These are phyloP conservation scores for Drosophila gaucha DNA, from an alignment of 2,888 invertebrate species.

Conservation along the genomic window DNA sequence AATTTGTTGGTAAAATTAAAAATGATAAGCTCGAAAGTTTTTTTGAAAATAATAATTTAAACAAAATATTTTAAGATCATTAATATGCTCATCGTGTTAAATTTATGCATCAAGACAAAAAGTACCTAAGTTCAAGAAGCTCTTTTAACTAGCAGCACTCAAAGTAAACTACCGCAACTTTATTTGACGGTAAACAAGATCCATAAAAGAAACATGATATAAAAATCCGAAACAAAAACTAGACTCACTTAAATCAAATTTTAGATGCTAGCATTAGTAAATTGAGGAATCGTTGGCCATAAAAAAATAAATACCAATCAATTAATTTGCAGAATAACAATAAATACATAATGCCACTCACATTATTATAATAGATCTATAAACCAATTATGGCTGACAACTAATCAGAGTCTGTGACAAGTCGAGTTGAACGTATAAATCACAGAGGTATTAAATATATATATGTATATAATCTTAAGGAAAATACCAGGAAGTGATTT, in stretches of 20 bases:
- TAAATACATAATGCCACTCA: slow-evolving; percentile 11
- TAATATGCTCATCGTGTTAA: not conserved
- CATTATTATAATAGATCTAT: slow-evolving; percentile 32
- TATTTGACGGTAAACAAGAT: not conserved
- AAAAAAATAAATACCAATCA: slow-evolving; percentile 11
- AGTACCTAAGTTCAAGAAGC: too few species aligned
- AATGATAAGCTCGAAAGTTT: not conserved
- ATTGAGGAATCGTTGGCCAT: slow-evolving; percentile 7
- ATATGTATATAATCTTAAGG: slow-evolving; percentile 19
- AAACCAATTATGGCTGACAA: slow-evolving; percentile 30
- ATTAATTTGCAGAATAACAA: slow-evolving; percentile 30
- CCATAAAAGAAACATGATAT: not conserved
- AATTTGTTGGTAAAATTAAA: too few species aligned
- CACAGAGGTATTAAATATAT: slow-evolving; percentile 42
- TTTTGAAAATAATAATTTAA: not conserved
- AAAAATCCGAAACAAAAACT: slow-evolving; percentile 4
- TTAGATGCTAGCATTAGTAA: slow-evolving; percentile 4
- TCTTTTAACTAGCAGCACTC: too few species aligned
- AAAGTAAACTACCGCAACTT: not conserved
- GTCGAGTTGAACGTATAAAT: slow-evolving; percentile 44
- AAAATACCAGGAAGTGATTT: slow-evolving; percentile 58
- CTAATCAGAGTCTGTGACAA: slow-evolving; percentile 31
- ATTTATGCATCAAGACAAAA: too few species aligned
- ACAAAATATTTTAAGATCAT: not conserved
- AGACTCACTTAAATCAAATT: slow-evolving; percentile 2